A percentile compares a stretch with the other conserved stretches of the same genome.
Evolutionary conservation across 2,113 vertebrate species (phyloP).

Genomic region (Ariopsis seemanni): DNA sequence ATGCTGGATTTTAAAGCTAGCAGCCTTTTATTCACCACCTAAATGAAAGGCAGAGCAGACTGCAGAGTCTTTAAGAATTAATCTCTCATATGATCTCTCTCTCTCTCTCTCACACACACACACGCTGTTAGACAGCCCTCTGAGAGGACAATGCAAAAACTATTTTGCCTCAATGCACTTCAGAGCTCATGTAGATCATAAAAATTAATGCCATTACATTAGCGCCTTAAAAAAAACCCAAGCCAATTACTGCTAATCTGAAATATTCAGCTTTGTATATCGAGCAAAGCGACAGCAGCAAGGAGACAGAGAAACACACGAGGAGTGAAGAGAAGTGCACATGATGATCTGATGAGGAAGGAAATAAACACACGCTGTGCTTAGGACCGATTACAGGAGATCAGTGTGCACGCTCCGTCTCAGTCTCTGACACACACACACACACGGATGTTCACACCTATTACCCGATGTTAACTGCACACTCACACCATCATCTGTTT

Average conservation of each 20-base stretch:
- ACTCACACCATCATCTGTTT: background rate
- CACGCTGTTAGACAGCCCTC: constrained; percentile 4
- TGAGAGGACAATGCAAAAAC: constrained; percentile 23
- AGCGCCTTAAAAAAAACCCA: constrained; percentile 7
- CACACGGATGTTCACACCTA: background rate
- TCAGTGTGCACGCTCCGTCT: background rate
- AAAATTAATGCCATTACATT: constrained; percentile 49
- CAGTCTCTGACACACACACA: background rate
- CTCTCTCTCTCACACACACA: constrained; percentile 32
- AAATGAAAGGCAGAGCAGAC: constrained; percentile 53
- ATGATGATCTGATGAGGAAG: constrained; percentile 21
- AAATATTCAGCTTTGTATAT: constrained; percentile 41
- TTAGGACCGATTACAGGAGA: constrained; percentile 39
- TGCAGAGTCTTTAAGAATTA: constrained; percentile 54
- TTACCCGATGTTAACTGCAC: background rate
- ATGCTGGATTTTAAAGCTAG: constrained; percentile 43
- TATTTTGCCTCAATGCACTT: constrained; percentile 32
- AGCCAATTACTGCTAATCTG: constrained; percentile 39
- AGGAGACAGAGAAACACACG: background rate
- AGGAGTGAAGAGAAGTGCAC: background rate
- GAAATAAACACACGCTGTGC: constrained; percentile 32
- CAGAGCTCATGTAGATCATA: constrained; percentile 33
- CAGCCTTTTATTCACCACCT: constrained; percentile 46
- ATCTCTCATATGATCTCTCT: constrained; percentile 46
- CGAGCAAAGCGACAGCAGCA: background rate